Evolutionary conservation across 2,797 vertebrate species (phyloP), one percentile per base, ranked within the genome.

Genomic region (Anguilla anguilla): DNA sequence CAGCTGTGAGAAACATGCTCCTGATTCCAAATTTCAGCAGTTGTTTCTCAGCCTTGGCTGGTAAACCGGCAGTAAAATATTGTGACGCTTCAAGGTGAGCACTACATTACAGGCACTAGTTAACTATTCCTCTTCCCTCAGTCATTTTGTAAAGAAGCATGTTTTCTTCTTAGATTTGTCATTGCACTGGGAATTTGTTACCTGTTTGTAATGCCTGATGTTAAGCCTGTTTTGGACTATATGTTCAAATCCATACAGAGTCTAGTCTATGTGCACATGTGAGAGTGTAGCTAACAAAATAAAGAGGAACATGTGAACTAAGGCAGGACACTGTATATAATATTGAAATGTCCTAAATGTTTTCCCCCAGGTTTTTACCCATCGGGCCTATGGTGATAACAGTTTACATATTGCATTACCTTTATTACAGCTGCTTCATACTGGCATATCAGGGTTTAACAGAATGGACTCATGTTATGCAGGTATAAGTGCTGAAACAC

Each of bases 401-500:
- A 67, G 4, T 67, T n/a, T 67, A 67, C 22, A 67, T n/a, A 67
- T 67, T 53, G 51, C 9, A 67, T 67, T 74, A 13, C 31, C 10
- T 35, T 31, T 19, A 5, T 79, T 79, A 22, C 17, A 43, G 74
- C 5, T 79, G 74, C 15, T 7, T 79, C 74, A 43, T 43, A 79
- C 35, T 39, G 39, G 74, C 19, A 83, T 13, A n/a, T 83, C n/a
- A 17, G 22, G 7, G n/a, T 51, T 84, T 15, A 59, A 57, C 13
- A 31, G 9, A 84, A 13, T 6, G 87, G 57, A 90, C 28, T 92
- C 1, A 25, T 46, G 69, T 88, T 55, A 83, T 61, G 5, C 92
- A 97, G 96, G 94, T 82, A 92, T 96, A 88, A 96, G 91, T 43
- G 92, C 94, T 84, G 96, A 96, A 57, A 96, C 95, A 15, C 95